Evolutionary conservation across 2,888 invertebrate genomes (phyloP).

Genomic region (Nephrotoma appendiculata): DNA sequence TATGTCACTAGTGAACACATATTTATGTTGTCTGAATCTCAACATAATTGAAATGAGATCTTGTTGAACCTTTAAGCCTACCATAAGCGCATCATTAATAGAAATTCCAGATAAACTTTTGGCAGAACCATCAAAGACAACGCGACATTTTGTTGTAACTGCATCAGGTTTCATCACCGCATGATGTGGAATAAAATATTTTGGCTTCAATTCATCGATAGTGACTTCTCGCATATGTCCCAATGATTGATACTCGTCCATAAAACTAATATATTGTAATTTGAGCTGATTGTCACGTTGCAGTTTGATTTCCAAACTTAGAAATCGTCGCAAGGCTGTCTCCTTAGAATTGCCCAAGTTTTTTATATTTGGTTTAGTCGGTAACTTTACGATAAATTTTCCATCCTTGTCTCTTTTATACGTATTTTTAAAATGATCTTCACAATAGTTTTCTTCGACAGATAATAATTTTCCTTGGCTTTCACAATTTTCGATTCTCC

Average conservation of each 20-base stretch:
- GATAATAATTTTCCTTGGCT: background rate
- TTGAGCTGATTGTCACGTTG: too few species aligned
- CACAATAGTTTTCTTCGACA: background rate
- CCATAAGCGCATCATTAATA: too few species aligned
- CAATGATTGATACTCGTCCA: background rate
- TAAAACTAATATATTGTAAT: too few species aligned
- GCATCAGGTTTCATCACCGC: constrained; percentile 10
- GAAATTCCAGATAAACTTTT: too few species aligned
- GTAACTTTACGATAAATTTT: background rate
- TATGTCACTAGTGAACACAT: constrained; percentile 10
- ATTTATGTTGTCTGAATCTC: constrained; percentile 2
- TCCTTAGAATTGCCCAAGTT: background rate
- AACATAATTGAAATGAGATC: too few species aligned
- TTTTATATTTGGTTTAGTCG: background rate
- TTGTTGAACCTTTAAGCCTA: too few species aligned
- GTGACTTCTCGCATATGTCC: background rate
- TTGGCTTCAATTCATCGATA: background rate
- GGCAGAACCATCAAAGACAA: background rate
- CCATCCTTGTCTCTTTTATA: background rate
- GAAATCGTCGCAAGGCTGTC: background rate
- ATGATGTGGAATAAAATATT: constrained; percentile 15
- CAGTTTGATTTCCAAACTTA: background rate
- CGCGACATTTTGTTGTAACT: constrained; percentile 5
- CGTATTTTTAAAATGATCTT: background rate
- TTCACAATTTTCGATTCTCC: background rate